These are phyloP conservation scores for Cerastis rubricosa DNA, from an alignment of 2,888 invertebrate genomes.

Conservation along the genomic window DNA sequence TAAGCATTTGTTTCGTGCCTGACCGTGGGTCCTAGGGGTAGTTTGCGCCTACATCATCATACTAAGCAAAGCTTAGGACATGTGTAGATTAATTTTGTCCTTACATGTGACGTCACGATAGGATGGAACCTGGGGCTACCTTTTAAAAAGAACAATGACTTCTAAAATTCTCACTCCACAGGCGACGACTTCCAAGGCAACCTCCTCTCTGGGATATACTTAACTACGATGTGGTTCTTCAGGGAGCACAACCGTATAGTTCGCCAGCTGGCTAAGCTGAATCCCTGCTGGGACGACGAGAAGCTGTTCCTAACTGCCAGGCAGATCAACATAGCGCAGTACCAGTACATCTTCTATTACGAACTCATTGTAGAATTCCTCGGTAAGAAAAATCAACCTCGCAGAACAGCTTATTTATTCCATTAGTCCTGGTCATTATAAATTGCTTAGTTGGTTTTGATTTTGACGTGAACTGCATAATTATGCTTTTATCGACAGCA, in stretches of 20 bases:
- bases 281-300: slow-evolving; percentile 97
- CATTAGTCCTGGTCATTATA: not conserved
- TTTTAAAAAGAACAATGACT: not conserved
- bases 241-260: slow-evolving; percentile 96
- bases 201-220: slow-evolving; percentile 63
- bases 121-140: not conserved
- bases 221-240: slow-evolving; percentile 71
- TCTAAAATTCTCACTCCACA: slow-evolving; percentile 18
- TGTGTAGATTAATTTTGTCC: not conserved
- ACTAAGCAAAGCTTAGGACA: not conserved
- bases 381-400: slow-evolving; percentile 89
- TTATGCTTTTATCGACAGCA: not conserved
- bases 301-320: slow-evolving; percentile 91
- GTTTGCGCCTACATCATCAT: not conserved
- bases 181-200: slow-evolving; percentile 65
- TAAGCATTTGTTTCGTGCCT: not conserved
- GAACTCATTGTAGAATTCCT: slow-evolving; percentile 94
- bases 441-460: not conserved
- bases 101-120: not conserved
- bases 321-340: slow-evolving; percentile 94
- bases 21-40: not conserved
- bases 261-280: slow-evolving; percentile 92
- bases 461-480: not conserved
- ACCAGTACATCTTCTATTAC: slow-evolving; percentile 95
- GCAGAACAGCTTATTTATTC: not conserved